Base-by-base conservation (phyloP, 2,888 invertebrate genomes). In the Torymus aiolomorphi region DNA sequence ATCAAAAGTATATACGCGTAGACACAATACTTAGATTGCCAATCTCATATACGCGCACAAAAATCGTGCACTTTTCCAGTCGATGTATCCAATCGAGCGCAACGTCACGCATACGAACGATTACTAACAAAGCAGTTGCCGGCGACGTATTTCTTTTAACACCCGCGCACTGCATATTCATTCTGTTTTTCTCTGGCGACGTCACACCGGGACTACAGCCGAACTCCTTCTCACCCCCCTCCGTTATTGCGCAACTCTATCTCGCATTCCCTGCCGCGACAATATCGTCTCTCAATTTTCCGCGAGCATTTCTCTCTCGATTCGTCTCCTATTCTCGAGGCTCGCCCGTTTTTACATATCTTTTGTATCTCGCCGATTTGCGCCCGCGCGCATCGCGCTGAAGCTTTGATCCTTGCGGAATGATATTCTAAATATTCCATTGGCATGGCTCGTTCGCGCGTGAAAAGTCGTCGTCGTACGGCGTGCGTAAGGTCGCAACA, bases 111-210 rank as follows among this genome's bases (percentile, higher is more conserved):
- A 76, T 69, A 76, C 76, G 62, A 62, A 76, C 69, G 69, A 62
- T 76, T 76, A 66, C 69, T 76, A 76, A 76, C 62, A 67, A 76
- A 76, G 76, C 76, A 62, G 63, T 42, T 54, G 66, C n/a, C 74
- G 74, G 57, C 54, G 65, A n/a, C 54, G 62, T 65, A 54, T 63
- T 65, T 77, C 65, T 71, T 77, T 16, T 18, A 59, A 75, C 51
- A 75, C 16, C 14, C 66, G 14, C 2, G 14, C 54, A 69, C 51
- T 70, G 70, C 76, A 71, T 77, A 77, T 77, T 71, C 76, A 77
- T 76, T 54, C 54, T 0, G 20, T 51, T 49, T 14, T 54, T 62
- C 24, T 3, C 24, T 13, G 20, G 20, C 12, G 57, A 20, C 66
- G 51, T 20, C 49, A 49, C 16, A 49, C 16, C 51, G 16, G 0